Percentiles rank a stretch among this genome's conserved stretches.
Conservation (phyloP, 2,797 vertebrate species). For the Peromyscus attwateri region DNA sequence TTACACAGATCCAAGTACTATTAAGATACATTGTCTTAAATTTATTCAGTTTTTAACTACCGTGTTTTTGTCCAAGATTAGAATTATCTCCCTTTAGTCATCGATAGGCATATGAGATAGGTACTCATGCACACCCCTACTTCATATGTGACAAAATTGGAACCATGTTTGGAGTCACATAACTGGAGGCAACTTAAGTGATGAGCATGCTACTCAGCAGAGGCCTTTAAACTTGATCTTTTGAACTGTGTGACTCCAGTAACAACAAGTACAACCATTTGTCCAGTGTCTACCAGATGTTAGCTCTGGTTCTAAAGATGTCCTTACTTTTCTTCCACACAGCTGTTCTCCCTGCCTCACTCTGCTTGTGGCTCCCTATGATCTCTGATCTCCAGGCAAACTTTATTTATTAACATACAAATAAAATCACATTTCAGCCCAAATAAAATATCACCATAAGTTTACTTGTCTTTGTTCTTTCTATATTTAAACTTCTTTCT, state of each 20-base stretch:
- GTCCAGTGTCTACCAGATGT: background rate
- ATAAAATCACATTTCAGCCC: too few relatives aligned
- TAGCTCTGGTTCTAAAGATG: background rate
- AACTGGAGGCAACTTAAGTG: background rate
- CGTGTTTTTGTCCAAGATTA: background rate
- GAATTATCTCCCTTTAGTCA: background rate
- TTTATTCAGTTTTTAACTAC: background rate
- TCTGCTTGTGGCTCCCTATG: too few relatives aligned
- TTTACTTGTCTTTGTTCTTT: background rate
- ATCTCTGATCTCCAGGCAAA: too few relatives aligned
- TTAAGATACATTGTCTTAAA: background rate
- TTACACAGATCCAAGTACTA: background rate
- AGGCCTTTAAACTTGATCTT: background rate
- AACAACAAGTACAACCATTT: background rate
- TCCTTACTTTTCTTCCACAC: background rate
- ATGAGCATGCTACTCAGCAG: background rate
- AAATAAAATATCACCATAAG: background rate
- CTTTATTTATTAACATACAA: too few relatives aligned
- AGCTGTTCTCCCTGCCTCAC: background rate
- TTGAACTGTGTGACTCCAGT: background rate
- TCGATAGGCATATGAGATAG: background rate
- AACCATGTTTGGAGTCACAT: background rate
- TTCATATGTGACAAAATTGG: background rate
- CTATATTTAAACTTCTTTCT: conserved; percentile 23
- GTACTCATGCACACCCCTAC: background rate